phyloP scores from a whole-genome alignment of 2,888 invertebrate species.

The Neoitamus cyanurus region DNA sequence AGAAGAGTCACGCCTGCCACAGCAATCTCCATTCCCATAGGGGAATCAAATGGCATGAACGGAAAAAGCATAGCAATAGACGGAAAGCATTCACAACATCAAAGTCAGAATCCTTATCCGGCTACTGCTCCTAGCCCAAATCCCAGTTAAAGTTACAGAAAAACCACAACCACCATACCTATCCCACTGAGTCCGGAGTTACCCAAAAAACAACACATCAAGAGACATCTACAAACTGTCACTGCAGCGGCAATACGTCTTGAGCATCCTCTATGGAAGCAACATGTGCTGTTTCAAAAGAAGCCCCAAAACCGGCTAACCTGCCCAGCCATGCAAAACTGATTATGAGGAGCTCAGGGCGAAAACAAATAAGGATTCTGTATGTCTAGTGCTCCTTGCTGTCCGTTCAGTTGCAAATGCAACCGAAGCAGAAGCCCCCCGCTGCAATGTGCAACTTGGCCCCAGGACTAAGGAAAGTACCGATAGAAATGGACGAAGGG shows the following conservation, averaged over 20 bases:
- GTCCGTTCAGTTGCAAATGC: not conserved
- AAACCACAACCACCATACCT: slow-evolving; percentile 56
- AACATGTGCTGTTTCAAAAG: slow-evolving; percentile 35
- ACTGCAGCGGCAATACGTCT: slow-evolving; percentile 58
- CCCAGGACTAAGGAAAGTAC: not conserved
- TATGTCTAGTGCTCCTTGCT: not conserved
- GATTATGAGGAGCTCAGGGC: slow-evolving; percentile 45
- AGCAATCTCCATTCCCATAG: not conserved
- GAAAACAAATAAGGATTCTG: not conserved
- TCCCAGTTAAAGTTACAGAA: slow-evolving; percentile 42
- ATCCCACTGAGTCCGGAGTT: slow-evolving; percentile 56
- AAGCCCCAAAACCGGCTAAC: slow-evolving; percentile 18
- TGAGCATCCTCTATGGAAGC: slow-evolving; percentile 49
- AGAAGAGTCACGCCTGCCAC: too few species aligned
- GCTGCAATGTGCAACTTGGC: not conserved
- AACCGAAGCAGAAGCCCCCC: slow-evolving; percentile 9
- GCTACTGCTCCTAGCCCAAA: slow-evolving; percentile 47
- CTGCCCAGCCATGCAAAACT: slow-evolving; percentile 12
- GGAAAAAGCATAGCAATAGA: not conserved
- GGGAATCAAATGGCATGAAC: not conserved
- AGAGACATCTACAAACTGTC: slow-evolving; percentile 60
- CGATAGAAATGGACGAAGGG: not conserved
- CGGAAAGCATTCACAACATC: not conserved
- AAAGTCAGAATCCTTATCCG: slow-evolving; percentile 44
- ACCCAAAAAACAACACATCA: slow-evolving; percentile 61